These are phyloP conservation scores for Clamator glandarius DNA, from an alignment of 2,797 vertebrate species.

Conservation along the genomic window DNA sequence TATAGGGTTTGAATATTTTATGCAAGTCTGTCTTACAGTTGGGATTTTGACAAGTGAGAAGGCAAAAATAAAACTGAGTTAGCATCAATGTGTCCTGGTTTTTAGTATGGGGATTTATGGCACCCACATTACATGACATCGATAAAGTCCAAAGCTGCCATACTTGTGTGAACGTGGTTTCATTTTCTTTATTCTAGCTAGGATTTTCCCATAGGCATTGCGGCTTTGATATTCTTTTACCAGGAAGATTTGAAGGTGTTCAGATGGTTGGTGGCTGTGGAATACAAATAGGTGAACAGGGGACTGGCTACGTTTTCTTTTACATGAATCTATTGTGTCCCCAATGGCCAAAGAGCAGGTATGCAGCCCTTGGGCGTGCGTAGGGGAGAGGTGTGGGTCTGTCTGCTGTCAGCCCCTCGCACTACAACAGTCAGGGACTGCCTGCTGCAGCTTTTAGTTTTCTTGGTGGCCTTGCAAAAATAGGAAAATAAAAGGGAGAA, in stretches of 20 bases:
- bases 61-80: not conserved
- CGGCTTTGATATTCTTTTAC: not conserved
- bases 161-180: not conserved
- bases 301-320: not conserved
- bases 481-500: too few species aligned
- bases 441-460: not conserved
- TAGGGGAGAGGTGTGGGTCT: not conserved
- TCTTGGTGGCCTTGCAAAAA: not conserved
- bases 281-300: not conserved
- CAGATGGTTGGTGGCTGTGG: not conserved
- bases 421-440: not conserved
- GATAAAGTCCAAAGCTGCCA: not conserved
- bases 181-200: not conserved
- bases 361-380: fast-evolving
- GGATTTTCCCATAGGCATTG: not conserved
- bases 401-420: not conserved
- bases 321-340: not conserved
- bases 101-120: not conserved
- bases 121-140: fast-evolving
- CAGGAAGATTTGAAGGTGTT: not conserved
- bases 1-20: not conserved
- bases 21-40: not conserved
- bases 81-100: not conserved
- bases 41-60: slow-evolving; percentile 16
- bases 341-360: not conserved